Conservation (phyloP, 2,113 vertebrate species). For the Chinchilla lanigera region DNA sequence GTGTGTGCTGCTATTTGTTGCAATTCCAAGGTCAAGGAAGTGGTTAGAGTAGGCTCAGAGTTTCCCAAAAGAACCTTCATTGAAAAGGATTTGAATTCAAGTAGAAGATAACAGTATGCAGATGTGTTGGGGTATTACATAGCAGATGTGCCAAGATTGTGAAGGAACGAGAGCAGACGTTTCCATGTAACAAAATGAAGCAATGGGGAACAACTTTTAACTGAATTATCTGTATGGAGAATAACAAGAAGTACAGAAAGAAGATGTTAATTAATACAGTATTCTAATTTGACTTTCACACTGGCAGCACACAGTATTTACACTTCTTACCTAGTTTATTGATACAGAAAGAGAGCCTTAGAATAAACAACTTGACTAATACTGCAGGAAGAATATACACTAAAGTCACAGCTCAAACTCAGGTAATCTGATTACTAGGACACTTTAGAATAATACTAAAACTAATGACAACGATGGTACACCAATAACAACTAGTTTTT, state of each 20-base stretch:
- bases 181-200: neutral
- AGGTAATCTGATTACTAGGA: neutral
- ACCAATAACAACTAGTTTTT: neutral
- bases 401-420: neutral
- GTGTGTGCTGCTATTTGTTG: neutral
- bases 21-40: neutral
- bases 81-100: neutral
- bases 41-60: neutral
- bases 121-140: neutral
- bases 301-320: neutral
- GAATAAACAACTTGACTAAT: neutral
- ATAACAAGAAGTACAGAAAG: neutral
- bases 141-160: neutral
- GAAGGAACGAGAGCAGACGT: neutral
- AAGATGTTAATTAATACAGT: neutral
- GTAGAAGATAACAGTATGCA: neutral
- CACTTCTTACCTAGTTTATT: neutral
- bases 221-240: constrained; percentile 23
- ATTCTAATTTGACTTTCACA: constrained; percentile 3
- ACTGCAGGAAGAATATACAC: neutral
- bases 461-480: neutral
- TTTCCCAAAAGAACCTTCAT: neutral
- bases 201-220: neutral
- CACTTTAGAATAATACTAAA: neutral
- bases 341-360: neutral